Evolutionary conservation across 2,888 invertebrate genomes (phyloP), one percentile per base, ranked within the genome.

Genomic region (Perizoma flavofasciatum): DNA sequence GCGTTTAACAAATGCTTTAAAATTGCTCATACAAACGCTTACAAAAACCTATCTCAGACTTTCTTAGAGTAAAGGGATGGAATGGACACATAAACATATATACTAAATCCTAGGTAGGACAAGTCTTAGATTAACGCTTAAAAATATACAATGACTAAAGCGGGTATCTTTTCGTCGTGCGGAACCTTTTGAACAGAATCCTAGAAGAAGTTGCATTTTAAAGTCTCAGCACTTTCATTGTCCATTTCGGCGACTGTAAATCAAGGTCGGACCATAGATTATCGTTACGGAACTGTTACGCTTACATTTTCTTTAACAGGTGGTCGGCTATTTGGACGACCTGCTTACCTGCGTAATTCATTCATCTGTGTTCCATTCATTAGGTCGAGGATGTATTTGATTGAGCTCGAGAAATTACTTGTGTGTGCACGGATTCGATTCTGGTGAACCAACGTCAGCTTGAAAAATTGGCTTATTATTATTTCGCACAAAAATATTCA

Each of bases 221-320:
- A 0, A 44, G 6, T 44, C 48, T 53, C 45, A 49, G 37, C 49
- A 61, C 61, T 61, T 68, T 67, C 72, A 60, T 74, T 74, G 65
- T 70, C 64, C 60, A 66, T 66, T 73, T 73, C 65, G 70, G 69
- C 53, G 67, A 63, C 67, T 55, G 71, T 75, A 73, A 74, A 82
- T 82, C 81, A 83, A 83, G 81, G 81, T 70, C 79, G 73, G 68
- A 76, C 78, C 78, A 78, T 77, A 67, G 69, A 70, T 65, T 69
- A 65, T 72, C 67, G 70, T 77, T 76, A 77, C 73, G 66, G 70
- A 72, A 73, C 61, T 74, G 69, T 77, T 76, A 76, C 73, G 74
- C 70, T 69, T 66, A 61, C 67, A 64, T 67, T 68, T 69, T 67
- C 58, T 63, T 59, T 63, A 68, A 65, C 68, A 67, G 65, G 67